Evolutionary conservation across 1,140 invertebrate genomes (phyloP).

Genomic region (Neodiprion fabricii): DNA sequence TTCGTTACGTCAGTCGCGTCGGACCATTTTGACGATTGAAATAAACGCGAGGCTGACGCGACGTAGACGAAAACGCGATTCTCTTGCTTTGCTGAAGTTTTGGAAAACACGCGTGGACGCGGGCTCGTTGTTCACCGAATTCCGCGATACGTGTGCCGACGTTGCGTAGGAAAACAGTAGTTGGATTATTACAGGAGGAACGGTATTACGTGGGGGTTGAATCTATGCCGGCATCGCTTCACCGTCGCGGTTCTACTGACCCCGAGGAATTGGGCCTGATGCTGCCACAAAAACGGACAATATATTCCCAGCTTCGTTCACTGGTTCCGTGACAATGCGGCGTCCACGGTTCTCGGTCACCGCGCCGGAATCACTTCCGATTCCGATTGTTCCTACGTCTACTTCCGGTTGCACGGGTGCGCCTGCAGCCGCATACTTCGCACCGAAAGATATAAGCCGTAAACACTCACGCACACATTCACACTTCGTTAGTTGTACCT

Average conservation of each 20-base stretch:
- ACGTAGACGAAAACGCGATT: no score
- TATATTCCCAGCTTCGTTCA: neutral
- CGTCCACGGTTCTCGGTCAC: constrained; percentile 33
- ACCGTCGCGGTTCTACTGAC: neutral
- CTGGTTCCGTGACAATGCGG: constrained; percentile 29
- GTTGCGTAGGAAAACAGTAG: neutral
- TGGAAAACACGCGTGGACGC: no score
- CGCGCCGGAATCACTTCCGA: constrained; percentile 51
- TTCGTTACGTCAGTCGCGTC: no score
- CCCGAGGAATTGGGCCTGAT: neutral
- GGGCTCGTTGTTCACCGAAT: no score
- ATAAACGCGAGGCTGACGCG: no score
- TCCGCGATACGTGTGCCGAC: neutral
- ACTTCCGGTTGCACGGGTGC: constrained; percentile 43
- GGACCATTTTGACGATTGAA: no score
- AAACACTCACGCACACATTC: no score
- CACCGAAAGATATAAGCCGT: no score
- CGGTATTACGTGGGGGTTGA: neutral
- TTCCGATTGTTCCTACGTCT: constrained; percentile 45
- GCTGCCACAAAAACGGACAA: neutral
- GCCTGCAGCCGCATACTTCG: constrained; percentile 21
- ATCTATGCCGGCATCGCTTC: neutral
- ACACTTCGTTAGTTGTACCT: no score
- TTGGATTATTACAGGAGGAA: neutral
- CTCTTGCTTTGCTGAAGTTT: no score